These are phyloP conservation scores for Sclerurus mexicanus DNA, from an alignment of 2,113 vertebrate genomes.

Conservation along the genomic window DNA sequence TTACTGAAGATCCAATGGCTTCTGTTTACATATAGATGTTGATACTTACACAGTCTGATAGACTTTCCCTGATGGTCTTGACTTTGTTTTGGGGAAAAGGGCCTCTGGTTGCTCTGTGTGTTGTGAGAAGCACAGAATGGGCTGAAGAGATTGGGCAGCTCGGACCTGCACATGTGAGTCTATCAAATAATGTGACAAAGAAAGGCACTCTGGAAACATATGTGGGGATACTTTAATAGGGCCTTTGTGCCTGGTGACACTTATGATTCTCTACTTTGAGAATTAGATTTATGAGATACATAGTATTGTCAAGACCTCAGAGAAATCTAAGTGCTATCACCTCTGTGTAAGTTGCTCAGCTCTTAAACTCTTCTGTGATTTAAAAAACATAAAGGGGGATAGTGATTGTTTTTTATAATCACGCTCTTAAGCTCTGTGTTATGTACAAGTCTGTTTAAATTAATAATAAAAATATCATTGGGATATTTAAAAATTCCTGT, in stretches of 20 bases:
- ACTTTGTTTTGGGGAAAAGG: background rate
- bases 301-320: background rate
- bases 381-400: background rate
- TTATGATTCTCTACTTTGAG: background rate
- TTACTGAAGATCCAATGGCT: background rate
- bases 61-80: background rate
- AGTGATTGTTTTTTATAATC: conserved; percentile 23
- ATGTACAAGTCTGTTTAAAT: conserved; percentile 36
- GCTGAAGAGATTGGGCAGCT: background rate
- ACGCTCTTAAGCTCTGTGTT: background rate
- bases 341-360: conserved; percentile 10
- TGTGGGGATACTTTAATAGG: background rate
- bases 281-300: background rate
- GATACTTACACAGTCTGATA: background rate
- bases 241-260: background rate
- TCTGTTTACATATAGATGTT: conserved; percentile 22
- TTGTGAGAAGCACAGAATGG: background rate
- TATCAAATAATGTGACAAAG: background rate
- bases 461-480: conserved; percentile 46
- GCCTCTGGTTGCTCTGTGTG: background rate
- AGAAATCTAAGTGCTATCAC: background rate
- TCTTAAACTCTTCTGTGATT: conserved; percentile 23
- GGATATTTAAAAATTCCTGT: background rate
- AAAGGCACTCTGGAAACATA: background rate
- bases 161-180: background rate